Percentiles rank a stretch among this genome's conserved stretches.
Evolutionary conservation across 2,888 invertebrate species (phyloP).

Genomic region (Ormyrus thymus): DNA sequence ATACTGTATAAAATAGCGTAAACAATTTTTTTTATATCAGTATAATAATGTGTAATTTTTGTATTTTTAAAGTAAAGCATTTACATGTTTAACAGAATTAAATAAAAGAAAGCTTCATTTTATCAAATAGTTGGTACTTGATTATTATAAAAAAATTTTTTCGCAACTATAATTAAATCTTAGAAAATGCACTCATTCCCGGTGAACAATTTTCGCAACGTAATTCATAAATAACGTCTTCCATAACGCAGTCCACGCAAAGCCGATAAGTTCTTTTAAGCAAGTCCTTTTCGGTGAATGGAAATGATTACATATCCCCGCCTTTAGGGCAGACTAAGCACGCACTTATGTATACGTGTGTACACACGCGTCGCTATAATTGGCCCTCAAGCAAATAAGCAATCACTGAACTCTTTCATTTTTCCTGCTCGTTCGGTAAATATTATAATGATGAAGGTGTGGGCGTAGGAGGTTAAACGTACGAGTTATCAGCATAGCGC

Average conservation of each 20-base stretch:
- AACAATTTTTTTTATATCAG: too few relatives aligned
- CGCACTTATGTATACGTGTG: neutral
- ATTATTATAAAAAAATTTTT: too few relatives aligned
- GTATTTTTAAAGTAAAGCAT: too few relatives aligned
- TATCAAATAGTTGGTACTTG: too few relatives aligned
- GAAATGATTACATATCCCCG: conserved; percentile 20
- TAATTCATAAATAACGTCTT: neutral
- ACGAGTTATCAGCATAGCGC: conserved; percentile 67
- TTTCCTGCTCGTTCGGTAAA: conserved; percentile 66
- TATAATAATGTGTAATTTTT: too few relatives aligned
- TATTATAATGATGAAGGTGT: conserved; percentile 71
- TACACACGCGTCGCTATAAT: conserved; percentile 61
- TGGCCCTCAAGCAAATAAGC: conserved; percentile 70
- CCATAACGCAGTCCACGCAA: neutral
- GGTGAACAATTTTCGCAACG: too few relatives aligned
- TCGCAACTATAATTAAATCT: too few relatives aligned
- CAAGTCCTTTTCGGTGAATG: neutral
- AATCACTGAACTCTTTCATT: conserved; percentile 64
- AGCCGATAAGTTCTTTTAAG: too few relatives aligned
- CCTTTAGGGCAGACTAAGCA: neutral
- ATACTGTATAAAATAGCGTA: too few relatives aligned
- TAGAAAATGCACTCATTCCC: too few relatives aligned
- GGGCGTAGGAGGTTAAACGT: conserved; percentile 56
- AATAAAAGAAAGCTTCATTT: too few relatives aligned
- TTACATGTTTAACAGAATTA: too few relatives aligned